Evolutionary conservation across 2,888 invertebrate genomes (phyloP).

Genomic region (Dichetophora obliterata): DNA sequence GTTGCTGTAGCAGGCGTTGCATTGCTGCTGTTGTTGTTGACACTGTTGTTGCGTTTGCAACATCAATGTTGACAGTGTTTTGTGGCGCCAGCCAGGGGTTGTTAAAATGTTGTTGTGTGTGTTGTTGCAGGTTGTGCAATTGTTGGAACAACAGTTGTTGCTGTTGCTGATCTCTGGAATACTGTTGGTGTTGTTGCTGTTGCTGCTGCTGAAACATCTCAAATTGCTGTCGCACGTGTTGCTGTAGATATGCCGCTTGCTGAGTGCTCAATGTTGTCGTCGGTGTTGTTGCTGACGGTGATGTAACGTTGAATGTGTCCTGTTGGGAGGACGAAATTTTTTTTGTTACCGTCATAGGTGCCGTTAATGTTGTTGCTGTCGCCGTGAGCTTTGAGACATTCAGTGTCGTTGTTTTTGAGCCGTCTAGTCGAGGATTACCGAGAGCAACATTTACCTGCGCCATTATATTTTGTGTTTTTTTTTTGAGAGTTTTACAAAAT

Average conservation of each 20-base stretch:
- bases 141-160: constrained; percentile 64
- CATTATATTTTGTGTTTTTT: not conserved
- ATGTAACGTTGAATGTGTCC: not conserved
- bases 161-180: constrained; percentile 48
- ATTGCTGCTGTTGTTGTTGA: constrained; percentile 47
- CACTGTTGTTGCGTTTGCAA: constrained; percentile 52
- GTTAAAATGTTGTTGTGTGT: constrained; percentile 54
- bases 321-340: not conserved
- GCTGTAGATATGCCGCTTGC: constrained; percentile 42
- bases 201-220: constrained; percentile 50
- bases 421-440: constrained; percentile 56
- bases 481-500: not conserved
- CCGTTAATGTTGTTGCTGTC: constrained; percentile 27
- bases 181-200: constrained; percentile 45
- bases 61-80: constrained; percentile 40
- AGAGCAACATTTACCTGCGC: constrained; percentile 59
- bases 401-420: constrained; percentile 37
- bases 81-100: constrained; percentile 54
- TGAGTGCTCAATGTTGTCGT: constrained; percentile 44
- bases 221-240: constrained; percentile 54
- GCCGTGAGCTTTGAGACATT: constrained; percentile 39
- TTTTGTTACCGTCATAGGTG: constrained; percentile 10
- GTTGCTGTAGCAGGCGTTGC: constrained; percentile 54
- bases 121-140: constrained; percentile 59
- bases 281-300: constrained; percentile 33